Evolutionary conservation across 2,797 vertebrate genomes (phyloP).

Genomic region (Spea hammondii): DNA sequence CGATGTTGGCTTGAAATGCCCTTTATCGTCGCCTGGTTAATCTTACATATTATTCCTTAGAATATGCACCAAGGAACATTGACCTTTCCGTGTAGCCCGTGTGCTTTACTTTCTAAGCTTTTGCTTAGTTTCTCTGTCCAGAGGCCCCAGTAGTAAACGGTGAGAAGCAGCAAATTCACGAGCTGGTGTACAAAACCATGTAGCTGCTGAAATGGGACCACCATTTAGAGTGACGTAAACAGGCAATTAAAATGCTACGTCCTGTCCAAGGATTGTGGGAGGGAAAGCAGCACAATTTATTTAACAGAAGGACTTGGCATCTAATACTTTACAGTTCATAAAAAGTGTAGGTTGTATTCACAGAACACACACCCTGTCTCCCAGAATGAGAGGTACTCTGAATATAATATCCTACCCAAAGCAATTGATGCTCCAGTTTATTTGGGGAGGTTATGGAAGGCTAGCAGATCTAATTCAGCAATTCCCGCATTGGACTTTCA

Average conservation of each 20-base stretch:
- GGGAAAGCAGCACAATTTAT: conserved; percentile 30
- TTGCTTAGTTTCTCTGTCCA: background rate
- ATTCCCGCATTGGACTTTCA: background rate
- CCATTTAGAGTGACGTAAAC: conserved; percentile 33
- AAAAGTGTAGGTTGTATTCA: conserved; percentile 34
- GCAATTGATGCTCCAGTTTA: conserved; percentile 18
- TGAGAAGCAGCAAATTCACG: conserved; percentile 1
- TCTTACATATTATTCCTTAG: no score
- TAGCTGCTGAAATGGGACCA: conserved; percentile 26
- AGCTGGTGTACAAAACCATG: background rate
- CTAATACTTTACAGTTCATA: conserved; percentile 43
- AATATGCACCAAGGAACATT: no score
- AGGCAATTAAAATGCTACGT: conserved; percentile 33
- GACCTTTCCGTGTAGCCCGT: no score
- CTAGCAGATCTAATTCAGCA: background rate
- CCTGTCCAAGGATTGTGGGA: conserved; percentile 31
- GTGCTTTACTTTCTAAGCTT: background rate
- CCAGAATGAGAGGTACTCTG: conserved; percentile 1
- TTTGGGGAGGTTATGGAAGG: conserved; percentile 1
- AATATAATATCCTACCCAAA: conserved; percentile 10
- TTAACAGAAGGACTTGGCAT: conserved; percentile 41
- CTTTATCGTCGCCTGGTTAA: no score
- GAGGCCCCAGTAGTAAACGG: background rate
- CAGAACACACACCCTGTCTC: conserved; percentile 32
- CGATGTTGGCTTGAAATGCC: no score